Evolutionary conservation across 2,113 vertebrate species (phyloP).

Genomic region (Rhea pennata): DNA sequence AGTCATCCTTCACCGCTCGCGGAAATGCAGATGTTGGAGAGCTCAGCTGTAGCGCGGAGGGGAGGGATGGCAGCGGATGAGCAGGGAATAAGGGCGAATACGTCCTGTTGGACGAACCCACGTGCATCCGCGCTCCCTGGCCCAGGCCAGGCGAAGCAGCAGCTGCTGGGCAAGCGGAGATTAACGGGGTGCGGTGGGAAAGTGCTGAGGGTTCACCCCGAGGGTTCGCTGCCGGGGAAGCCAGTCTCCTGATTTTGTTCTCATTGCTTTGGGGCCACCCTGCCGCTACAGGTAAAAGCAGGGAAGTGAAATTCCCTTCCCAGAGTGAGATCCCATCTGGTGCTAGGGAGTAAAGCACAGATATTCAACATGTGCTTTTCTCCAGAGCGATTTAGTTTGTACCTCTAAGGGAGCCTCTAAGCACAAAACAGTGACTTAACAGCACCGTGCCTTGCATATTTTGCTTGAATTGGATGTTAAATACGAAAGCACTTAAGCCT

Average conservation of each 20-base stretch:
- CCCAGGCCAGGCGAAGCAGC: fast-evolving
- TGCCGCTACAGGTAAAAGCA: too few species aligned
- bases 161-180: fast-evolving
- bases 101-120: not conserved
- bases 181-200: not conserved
- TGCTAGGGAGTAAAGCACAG: not conserved
- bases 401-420: not conserved
- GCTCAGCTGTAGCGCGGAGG: fast-evolving
- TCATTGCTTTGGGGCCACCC: not conserved
- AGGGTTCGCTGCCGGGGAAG: not conserved
- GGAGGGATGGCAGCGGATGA: not conserved
- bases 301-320: not conserved
- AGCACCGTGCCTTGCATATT: not conserved
- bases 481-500: not conserved
- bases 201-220: fast-evolving
- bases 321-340: not conserved
- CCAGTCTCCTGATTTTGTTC: not conserved
- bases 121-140: not conserved
- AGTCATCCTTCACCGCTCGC: fast-evolving
- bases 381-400: not conserved
- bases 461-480: too few species aligned
- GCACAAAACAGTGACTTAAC: not conserved
- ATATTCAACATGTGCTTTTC: not conserved
- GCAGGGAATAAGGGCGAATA: not conserved
- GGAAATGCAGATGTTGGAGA: not conserved